phyloP scores from a whole-genome alignment of 2,113 vertebrate genomes.

The Lepus americanus region DNA sequence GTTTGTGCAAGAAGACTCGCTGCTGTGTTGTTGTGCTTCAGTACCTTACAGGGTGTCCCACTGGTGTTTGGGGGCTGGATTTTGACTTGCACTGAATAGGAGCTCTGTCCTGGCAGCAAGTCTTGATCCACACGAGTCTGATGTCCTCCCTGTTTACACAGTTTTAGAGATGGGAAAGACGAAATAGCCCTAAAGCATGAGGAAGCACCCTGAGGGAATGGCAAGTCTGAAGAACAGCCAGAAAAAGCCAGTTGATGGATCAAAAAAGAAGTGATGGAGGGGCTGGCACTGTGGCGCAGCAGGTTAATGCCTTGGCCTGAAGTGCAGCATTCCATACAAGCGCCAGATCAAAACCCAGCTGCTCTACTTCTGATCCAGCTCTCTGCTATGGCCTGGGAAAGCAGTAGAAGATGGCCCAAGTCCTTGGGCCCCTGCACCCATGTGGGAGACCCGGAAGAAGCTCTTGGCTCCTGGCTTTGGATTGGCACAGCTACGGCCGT shows the following conservation, averaged over 20 bases:
- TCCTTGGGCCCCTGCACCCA: no score
- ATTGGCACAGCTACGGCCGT: no score
- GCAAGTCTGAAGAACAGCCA: background rate
- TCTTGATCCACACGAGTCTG: constrained; percentile 91
- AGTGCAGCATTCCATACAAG: no score
- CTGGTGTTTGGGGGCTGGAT: constrained; percentile 87
- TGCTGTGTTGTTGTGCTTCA: constrained; percentile 92
- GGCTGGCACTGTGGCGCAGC: no score
- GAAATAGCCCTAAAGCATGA: no score
- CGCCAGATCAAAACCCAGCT: no score
- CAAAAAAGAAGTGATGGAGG: background rate
- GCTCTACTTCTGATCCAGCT: no score
- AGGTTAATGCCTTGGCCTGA: no score
- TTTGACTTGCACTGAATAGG: constrained; percentile 93
- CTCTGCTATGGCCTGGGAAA: no score
- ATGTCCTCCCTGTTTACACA: constrained; percentile 95
- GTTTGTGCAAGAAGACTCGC: constrained; percentile 96
- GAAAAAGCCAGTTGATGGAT: background rate
- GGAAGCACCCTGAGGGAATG: background rate
- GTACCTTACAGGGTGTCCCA: constrained; percentile 89
- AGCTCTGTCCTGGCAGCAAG: constrained; percentile 92
- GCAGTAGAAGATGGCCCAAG: no score
- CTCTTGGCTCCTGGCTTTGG: no score
- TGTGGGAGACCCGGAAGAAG: no score
- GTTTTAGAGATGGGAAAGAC: constrained; percentile 67